Base-by-base conservation (phyloP, 2,797 vertebrate species). In the Aplochiton taeniatus region DNA sequence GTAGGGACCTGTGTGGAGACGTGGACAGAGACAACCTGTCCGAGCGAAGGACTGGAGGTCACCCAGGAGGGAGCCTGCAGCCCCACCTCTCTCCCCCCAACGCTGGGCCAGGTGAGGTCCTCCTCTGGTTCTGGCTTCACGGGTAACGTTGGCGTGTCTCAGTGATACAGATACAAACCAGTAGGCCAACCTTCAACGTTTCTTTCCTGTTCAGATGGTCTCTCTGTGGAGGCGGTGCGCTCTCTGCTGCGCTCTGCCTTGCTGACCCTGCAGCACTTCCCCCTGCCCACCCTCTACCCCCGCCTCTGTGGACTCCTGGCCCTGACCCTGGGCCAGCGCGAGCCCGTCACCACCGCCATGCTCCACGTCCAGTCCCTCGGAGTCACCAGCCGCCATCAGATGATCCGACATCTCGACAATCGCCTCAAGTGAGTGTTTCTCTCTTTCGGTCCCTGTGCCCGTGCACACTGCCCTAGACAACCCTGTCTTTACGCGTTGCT, bases 361-460 rank as follows among this genome's bases (percentile, higher is more conserved):
- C 87, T 98, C 0, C 92, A 98, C 47, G 79, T 87, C 0, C 91
- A 97, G 77, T 95, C 95, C 0, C 70, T 97, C 46, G 93, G 94
- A 0, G 66, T 97, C 83, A 93, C 94, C 8, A 86, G 90, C 52
- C 93, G 95, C 4, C 96, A 98, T 76, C 93, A 94, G 66, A 92
- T 95, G 66, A 89, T 93, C 69, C 85, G 92, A 3, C 84, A 93
- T 74, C 73, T 96, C 65, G 87, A 91, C 78, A 91, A 76, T 66
- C 91, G 84, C 80, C 87, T 95, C 14, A 91, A 87, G 96, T 96
- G 82, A 88, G 92, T 54, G 17, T 53, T 17, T 53, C 16, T 54
- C 18, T 19, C 16, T 31, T 3, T 6, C 31, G 3, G 31, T 2
- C 52, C 17, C 52, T 11, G 1, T 20, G 19, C 11, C 20, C 52